Percentiles rank a stretch among this genome's conserved stretches.
phyloP scores from a whole-genome alignment of 1,140 invertebrate species.

The Leguminivora glycinivorella region DNA sequence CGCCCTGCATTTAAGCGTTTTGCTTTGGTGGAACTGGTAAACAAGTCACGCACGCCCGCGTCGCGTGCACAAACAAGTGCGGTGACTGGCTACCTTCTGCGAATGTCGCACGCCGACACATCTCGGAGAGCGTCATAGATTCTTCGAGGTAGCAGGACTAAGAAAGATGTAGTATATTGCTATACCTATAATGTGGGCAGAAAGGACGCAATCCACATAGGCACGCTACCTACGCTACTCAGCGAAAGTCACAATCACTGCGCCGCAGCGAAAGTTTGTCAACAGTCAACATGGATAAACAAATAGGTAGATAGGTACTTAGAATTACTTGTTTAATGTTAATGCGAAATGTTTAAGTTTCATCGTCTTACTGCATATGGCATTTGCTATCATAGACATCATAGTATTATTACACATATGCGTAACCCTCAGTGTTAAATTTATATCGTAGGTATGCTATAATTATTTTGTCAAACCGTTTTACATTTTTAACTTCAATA shows the following conservation, averaged over 20 bases:
- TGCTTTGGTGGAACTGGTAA: constrained; percentile 51
- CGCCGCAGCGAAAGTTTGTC: constrained; percentile 62
- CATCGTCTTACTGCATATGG: no score
- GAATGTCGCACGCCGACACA: constrained; percentile 8
- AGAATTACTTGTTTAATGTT: not conserved
- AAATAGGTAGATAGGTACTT: not conserved
- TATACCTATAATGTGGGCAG: not conserved
- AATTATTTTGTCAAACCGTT: no score
- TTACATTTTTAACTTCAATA: no score
- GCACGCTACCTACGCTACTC: constrained; percentile 22
- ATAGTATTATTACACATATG: not conserved
- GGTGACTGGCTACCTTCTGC: constrained; percentile 53
- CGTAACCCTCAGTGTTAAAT: not conserved
- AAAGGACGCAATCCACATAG: constrained; percentile 8
- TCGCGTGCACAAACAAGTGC: constrained; percentile 77
- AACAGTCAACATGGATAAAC: constrained; percentile 37
- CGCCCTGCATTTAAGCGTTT: constrained; percentile 11
- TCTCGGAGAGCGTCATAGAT: not conserved
- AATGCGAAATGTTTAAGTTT: no score
- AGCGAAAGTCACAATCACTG: constrained; percentile 63
- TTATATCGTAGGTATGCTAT: no score
- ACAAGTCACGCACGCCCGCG: constrained; percentile 70
- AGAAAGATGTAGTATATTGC: not conserved
- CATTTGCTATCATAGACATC: not conserved
- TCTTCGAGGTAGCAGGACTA: not conserved